A percentile compares a stretch with the other conserved stretches of the same genome.
Conservation (phyloP, 1,140 invertebrate genomes). For the Apis dorsata region DNA sequence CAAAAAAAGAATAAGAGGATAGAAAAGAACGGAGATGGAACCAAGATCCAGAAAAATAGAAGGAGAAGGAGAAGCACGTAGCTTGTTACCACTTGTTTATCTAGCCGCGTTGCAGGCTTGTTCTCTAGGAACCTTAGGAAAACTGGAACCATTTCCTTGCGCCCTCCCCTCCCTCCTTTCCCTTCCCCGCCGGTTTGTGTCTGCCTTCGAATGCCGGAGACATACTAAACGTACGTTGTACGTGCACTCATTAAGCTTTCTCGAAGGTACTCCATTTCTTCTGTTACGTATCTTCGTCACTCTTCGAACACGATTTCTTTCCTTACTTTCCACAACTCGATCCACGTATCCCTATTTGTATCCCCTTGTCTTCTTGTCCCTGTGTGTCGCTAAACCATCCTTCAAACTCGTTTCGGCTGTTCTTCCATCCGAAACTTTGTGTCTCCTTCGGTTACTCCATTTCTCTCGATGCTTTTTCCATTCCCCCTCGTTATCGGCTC, state of each 20-base stretch:
- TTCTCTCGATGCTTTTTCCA: background rate
- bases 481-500: slow-evolving; percentile 12
- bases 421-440: background rate
- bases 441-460: background rate
- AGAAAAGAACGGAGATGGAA: background rate
- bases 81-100: slow-evolving; percentile 75
- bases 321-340: slow-evolving; percentile 11
- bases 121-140: slow-evolving; percentile 59
- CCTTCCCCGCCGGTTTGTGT: background rate
- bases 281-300: background rate
- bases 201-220: slow-evolving; percentile 61
- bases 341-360: slow-evolving; percentile 42
- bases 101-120: slow-evolving; percentile 56
- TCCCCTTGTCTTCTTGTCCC: slow-evolving; percentile 3
- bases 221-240: slow-evolving; percentile 68
- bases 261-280: slow-evolving; percentile 15
- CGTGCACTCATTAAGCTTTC: slow-evolving; percentile 65
- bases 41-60: background rate
- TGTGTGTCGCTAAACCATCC: background rate
- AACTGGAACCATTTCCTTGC: slow-evolving; percentile 35
- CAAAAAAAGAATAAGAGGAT: background rate
- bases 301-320: slow-evolving; percentile 28
- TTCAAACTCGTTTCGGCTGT: slow-evolving; percentile 2
- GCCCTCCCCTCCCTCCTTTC: background rate
- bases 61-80: slow-evolving; percentile 65